Evolutionary conservation across 2,797 vertebrate genomes (phyloP), one percentile per base, ranked within the genome.

Genomic region (Salarias fasciatus): DNA sequence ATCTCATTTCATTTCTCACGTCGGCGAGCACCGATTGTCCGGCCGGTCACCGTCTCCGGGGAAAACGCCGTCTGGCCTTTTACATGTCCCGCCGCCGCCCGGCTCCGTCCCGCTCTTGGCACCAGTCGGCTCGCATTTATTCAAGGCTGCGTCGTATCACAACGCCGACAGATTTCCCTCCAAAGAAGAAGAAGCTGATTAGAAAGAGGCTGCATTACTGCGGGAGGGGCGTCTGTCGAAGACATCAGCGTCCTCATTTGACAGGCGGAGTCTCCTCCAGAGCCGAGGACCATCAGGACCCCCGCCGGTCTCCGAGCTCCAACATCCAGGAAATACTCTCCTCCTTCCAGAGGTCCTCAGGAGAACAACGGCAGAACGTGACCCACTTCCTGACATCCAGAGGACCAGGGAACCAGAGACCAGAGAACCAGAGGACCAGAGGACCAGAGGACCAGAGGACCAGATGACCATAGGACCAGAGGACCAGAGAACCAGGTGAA

Each of bases 31-130:
- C 63, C 65, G 33, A 82, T 83, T 86, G 87, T 90, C 88, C 28
- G 57, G 15, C 57, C 46, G 8, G 55, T 88, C 73, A 69, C 60
- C 44, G 10, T 88, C 83, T 85, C 75, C 30, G 10, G 71, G 71
- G 59, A 60, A 67, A 83, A 85, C 67, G 61, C 71, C 70, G 85
- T 84, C 86, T 87, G 84, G 88, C 86, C 87, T 90, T 90, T 87
- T 84, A 86, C 79, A 79, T 82, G 84, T 86, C 63, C 75, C 76
- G n/a, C 71, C 36, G 72, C 72, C 58, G 69, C 83, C 72, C 30
- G 30, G 63, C 75, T 64, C 49, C 1, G 38, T 38, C 63, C 66
- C 41, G 51, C 14, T 84, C 71, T 68, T 86, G 86, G 84, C 86
- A 86, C 74, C 80, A 77, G 84, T 90, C 86, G 11, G 2, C 63